Evolutionary conservation across 2,113 vertebrate species (phyloP).

Genomic region (Zosterops pallidus): DNA sequence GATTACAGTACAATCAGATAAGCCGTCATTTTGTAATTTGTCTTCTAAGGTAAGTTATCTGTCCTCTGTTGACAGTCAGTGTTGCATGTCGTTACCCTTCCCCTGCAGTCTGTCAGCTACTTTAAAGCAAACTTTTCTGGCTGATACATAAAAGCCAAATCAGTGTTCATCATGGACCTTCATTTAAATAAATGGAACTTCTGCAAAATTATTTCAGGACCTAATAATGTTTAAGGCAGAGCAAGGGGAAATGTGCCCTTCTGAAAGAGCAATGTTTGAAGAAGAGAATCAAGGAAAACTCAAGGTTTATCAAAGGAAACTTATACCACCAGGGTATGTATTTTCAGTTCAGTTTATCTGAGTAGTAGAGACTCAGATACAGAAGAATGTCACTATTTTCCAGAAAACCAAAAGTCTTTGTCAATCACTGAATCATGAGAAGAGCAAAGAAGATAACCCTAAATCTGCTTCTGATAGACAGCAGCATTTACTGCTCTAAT

Average conservation of each 20-base stretch:
- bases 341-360: background rate
- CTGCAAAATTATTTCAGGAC: background rate
- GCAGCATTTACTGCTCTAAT: background rate
- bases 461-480: background rate
- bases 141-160: background rate
- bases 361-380: background rate
- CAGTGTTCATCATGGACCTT: background rate
- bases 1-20: constrained; percentile 47
- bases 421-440: background rate
- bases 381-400: background rate
- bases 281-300: background rate
- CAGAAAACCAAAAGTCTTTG: background rate
- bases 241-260: background rate
- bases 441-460: background rate
- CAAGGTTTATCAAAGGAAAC: background rate
- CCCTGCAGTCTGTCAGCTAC: background rate
- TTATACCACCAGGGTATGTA: background rate
- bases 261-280: background rate
- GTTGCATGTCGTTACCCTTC: background rate
- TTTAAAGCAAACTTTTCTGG: background rate
- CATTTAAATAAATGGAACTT: background rate
- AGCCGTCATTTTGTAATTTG: constrained; percentile 6
- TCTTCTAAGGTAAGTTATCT: constrained; percentile 8
- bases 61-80: background rate
- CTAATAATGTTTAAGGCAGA: background rate